These are phyloP conservation scores for Silurus meridionalis DNA, from an alignment of 2,113 vertebrate genomes.

Conservation along the genomic window DNA sequence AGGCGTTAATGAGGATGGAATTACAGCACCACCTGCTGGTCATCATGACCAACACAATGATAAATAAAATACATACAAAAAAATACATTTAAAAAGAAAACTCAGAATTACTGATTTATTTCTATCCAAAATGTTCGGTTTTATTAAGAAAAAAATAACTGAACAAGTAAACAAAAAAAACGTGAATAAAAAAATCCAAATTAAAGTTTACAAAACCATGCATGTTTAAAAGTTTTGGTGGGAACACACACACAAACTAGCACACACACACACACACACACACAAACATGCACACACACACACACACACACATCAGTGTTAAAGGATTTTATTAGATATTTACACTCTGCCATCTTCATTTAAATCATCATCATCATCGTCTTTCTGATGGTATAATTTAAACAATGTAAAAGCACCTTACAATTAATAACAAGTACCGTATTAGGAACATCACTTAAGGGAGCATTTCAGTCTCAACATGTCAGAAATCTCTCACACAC, in stretches of 20 bases:
- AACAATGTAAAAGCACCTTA: slow-evolving; percentile 28
- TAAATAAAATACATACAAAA: no score
- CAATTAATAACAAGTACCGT: slow-evolving; percentile 24
- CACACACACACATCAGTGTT: not conserved
- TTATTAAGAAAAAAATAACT: no score
- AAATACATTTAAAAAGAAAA: no score
- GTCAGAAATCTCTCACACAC: not conserved
- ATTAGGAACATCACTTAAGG: not conserved
- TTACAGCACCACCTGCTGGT: not conserved
- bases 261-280: no score
- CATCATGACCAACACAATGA: not conserved
- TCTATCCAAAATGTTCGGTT: no score
- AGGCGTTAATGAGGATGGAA: not conserved
- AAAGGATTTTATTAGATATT: slow-evolving; percentile 35
- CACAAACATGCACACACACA: no score
- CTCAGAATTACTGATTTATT: no score
- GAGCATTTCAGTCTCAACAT: not conserved
- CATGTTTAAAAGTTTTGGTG: no score
- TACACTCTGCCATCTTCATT: slow-evolving; percentile 22
- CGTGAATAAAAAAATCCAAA: no score
- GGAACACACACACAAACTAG: no score
- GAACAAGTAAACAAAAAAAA: no score
- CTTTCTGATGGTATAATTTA: slow-evolving; percentile 28
- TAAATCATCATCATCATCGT: slow-evolving; percentile 4
- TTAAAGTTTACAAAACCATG: no score